Evolutionary conservation across 2,888 invertebrate species (phyloP).

Genomic region (Panopea generosa): DNA sequence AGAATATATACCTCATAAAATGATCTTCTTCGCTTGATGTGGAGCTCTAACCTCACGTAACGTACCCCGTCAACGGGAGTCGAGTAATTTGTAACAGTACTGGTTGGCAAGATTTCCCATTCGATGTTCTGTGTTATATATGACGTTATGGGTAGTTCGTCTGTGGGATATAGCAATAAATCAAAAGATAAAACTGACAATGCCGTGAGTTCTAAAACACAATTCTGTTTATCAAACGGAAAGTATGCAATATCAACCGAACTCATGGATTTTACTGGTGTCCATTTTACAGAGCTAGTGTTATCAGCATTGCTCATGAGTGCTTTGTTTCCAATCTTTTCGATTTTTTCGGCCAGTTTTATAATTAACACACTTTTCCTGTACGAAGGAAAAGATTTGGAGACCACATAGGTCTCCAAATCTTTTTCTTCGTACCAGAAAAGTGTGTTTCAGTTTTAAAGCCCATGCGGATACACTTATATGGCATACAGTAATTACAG

Average conservation of each 20-base stretch:
- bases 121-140: slow-evolving; percentile 33
- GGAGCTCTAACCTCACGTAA: slow-evolving; percentile 14
- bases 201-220: slow-evolving; percentile 24
- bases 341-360: slow-evolving; percentile 21
- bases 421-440: too few species aligned
- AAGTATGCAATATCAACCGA: slow-evolving; percentile 52
- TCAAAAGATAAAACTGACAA: slow-evolving; percentile 6
- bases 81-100: neutral
- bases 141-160: neutral
- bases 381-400: too few species aligned
- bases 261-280: slow-evolving; percentile 29
- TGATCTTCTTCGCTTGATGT: slow-evolving; percentile 30
- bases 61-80: too few species aligned
- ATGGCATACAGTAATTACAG: too few species aligned
- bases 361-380: too few species aligned
- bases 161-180: slow-evolving; percentile 1
- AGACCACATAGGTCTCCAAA: too few species aligned
- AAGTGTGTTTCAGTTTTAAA: too few species aligned
- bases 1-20: slow-evolving; percentile 44
- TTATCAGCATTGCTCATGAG: slow-evolving; percentile 11
- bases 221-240: slow-evolving; percentile 55
- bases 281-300: slow-evolving; percentile 29
- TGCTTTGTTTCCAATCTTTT: slow-evolving; percentile 30
- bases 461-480: too few species aligned
- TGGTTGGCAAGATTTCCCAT: slow-evolving; percentile 20